These are phyloP conservation scores for Dimorphilus gyrociliatus DNA, from an alignment of 2,888 invertebrate species.

Conservation along the genomic window DNA sequence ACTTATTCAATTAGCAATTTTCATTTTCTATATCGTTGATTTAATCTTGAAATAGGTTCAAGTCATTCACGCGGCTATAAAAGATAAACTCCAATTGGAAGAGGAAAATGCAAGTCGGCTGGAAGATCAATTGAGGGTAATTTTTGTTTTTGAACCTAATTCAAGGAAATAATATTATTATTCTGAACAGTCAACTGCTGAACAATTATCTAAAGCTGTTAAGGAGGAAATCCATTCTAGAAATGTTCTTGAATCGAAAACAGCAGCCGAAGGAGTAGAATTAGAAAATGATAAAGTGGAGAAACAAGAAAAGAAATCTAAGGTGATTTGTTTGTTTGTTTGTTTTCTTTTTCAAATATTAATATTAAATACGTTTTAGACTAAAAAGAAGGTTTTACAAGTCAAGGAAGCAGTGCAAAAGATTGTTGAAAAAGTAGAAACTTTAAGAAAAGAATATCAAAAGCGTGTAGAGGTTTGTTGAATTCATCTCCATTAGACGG, in stretches of 20 bases:
- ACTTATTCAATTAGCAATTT: no score
- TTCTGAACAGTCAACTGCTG: constrained; percentile 16
- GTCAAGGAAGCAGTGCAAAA: no score
- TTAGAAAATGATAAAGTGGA: constrained; percentile 17
- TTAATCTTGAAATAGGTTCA: no score
- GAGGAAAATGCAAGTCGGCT: constrained; percentile 22
- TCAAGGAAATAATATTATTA: background rate
- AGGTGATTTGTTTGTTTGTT: constrained; percentile 13
- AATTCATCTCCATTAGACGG: no score
- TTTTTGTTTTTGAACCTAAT: background rate
- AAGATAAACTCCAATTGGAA: constrained; percentile 20
- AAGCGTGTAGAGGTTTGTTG: no score
- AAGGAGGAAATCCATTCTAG: constrained; percentile 31
- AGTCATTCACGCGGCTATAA: constrained; percentile 16
- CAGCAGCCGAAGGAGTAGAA: constrained; percentile 22
- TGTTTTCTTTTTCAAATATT: background rate
- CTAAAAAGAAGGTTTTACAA: no score
- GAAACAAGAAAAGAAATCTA: constrained; percentile 18
- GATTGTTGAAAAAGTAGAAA: no score
- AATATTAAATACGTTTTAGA: background rate
- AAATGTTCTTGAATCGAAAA: constrained; percentile 25
- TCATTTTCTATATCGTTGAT: no score
- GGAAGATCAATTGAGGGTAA: constrained; percentile 27
- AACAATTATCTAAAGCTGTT: constrained; percentile 24
- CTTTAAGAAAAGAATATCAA: no score